phyloP scores from a whole-genome alignment of 2,888 invertebrate genomes.

The Allygus modestus region DNA sequence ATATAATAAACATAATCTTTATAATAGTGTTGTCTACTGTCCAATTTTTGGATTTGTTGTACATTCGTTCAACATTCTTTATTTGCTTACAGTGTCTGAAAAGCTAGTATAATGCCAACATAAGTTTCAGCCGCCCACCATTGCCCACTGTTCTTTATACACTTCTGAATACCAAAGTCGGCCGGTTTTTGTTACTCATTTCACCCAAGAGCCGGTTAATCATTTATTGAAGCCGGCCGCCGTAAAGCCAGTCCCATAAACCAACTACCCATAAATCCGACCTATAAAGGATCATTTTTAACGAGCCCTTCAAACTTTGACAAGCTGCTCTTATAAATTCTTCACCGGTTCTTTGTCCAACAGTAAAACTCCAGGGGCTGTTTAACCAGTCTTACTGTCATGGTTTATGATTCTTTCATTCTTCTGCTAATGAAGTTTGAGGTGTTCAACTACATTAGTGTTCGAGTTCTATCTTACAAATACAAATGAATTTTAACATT shows the following conservation, averaged over 20 bases:
- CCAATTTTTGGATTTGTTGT: no score
- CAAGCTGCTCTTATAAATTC: conserved; percentile 51
- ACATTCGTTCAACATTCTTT: no score
- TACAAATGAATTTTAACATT: no score
- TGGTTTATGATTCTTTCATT: conserved; percentile 17
- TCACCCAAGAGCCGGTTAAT: conserved; percentile 35
- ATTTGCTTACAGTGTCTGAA: no score
- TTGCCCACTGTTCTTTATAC: background rate
- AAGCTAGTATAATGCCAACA: no score
- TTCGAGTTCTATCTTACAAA: background rate
- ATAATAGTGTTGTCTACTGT: no score
- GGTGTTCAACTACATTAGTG: background rate
- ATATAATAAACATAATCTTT: no score
- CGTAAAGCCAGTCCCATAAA: conserved; percentile 48
- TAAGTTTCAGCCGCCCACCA: no score
- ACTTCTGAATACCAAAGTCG: background rate
- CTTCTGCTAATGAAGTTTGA: background rate
- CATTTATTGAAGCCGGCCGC: conserved; percentile 46
- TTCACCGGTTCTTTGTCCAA: conserved; percentile 41
- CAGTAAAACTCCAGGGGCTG: conserved; percentile 42
- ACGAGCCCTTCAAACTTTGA: conserved; percentile 55
- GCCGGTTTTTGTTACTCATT: conserved; percentile 43
- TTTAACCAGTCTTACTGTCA: conserved; percentile 20
- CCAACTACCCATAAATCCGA: conserved; percentile 52
- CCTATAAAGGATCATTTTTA: conserved; percentile 54